A percentile compares a stretch with the other conserved stretches of the same genome.
phyloP scores from a whole-genome alignment of 2,888 invertebrate genomes.

The Bimastos eiseni region DNA sequence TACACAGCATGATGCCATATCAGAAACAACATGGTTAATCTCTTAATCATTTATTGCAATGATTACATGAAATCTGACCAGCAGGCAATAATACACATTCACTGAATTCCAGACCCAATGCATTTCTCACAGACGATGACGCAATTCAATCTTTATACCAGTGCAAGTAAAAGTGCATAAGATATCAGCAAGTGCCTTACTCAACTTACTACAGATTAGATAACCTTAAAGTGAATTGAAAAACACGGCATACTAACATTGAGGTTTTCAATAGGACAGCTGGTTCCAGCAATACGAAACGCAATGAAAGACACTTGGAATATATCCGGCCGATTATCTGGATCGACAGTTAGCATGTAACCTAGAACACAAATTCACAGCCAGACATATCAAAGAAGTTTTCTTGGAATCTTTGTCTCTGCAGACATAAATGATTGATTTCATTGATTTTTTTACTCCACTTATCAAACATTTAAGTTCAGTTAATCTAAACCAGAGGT shows the following conservation, averaged over 20 bases:
- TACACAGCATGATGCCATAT: too few relatives aligned
- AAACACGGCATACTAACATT: conserved; percentile 62
- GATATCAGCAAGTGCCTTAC: neutral
- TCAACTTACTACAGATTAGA: neutral
- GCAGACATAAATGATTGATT: neutral
- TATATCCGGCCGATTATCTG: conserved; percentile 81
- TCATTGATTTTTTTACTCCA: neutral
- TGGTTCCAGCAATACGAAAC: conserved; percentile 73
- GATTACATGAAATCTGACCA: neutral
- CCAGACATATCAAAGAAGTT: neutral
- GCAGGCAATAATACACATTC: neutral
- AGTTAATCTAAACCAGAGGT: neutral
- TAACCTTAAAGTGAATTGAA: neutral
- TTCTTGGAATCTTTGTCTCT: neutral
- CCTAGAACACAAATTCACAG: conserved; percentile 62
- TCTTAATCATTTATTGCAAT: neutral
- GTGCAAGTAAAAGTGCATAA: neutral
- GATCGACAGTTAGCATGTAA: conserved; percentile 82
- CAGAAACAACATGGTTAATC: too few relatives aligned
- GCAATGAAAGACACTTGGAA: conserved; percentile 79
- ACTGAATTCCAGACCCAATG: neutral
- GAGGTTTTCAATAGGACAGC: conserved; percentile 80
- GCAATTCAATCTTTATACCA: neutral
- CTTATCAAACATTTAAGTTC: neutral
- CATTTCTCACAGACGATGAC: neutral